Conservation (phyloP, 2,888 invertebrate genomes). For the Orthosia incerta region DNA sequence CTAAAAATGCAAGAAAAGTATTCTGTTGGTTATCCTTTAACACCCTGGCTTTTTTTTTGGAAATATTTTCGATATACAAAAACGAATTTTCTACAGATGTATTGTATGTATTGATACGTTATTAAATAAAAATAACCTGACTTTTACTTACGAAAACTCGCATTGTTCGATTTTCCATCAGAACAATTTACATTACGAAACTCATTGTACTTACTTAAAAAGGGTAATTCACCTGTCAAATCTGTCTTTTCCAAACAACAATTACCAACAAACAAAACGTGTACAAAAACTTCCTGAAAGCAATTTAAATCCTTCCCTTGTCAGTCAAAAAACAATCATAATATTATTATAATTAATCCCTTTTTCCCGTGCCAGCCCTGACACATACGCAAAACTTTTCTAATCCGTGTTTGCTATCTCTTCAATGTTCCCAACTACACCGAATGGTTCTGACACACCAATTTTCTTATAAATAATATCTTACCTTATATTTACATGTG, state of each 20-base stretch:
- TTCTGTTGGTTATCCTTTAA: too few species aligned
- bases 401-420: slow-evolving; percentile 54
- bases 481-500: slow-evolving; percentile 34
- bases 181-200: too few species aligned
- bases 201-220: too few species aligned
- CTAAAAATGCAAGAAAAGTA: too few species aligned
- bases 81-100: too few species aligned
- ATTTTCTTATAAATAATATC: slow-evolving; percentile 61
- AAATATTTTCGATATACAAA: too few species aligned
- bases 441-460: slow-evolving; percentile 62
- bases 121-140: too few species aligned
- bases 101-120: too few species aligned
- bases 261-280: not conserved
- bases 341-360: not conserved
- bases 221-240: too few species aligned
- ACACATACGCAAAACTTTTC: slow-evolving; percentile 45
- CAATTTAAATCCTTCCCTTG: not conserved
- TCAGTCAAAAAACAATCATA: not conserved
- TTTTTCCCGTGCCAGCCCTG: slow-evolving; percentile 44
- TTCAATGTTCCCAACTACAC: slow-evolving; percentile 49
- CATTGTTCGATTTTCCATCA: too few species aligned
- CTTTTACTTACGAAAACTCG: too few species aligned
- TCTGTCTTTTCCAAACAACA: not conserved
- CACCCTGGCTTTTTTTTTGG: too few species aligned
- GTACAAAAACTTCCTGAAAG: not conserved